phyloP scores from a whole-genome alignment of 2,113 vertebrate genomes.

The Petrocephalus zakoni region DNA sequence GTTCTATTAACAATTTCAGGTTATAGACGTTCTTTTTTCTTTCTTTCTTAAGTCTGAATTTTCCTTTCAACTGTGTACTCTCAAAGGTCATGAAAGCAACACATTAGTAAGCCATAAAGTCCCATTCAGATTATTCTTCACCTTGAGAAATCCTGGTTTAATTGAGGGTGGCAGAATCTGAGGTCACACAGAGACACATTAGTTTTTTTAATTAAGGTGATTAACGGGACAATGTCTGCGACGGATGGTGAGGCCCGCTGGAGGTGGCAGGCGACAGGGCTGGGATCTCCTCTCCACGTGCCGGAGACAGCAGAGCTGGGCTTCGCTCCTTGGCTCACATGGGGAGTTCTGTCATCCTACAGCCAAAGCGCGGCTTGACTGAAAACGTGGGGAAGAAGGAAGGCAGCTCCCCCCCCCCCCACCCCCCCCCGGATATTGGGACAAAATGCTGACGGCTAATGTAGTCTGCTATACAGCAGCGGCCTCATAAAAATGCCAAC shows the following conservation, averaged over 20 bases:
- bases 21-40: background rate
- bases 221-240: background rate
- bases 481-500: background rate
- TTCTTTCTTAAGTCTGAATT: background rate
- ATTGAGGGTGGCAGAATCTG: background rate
- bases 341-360: background rate
- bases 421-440: background rate
- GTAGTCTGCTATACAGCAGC: background rate
- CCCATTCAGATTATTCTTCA: background rate
- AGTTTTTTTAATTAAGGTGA: conserved; percentile 1
- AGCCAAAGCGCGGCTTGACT: background rate
- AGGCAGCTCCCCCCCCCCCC: background rate
- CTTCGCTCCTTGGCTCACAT: background rate
- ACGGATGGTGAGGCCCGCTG: background rate
- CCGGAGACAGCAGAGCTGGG: background rate
- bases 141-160: background rate
- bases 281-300: background rate
- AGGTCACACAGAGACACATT: background rate
- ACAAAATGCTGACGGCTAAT: conserved; percentile 1
- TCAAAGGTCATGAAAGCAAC: background rate
- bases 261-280: background rate
- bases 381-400: background rate
- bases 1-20: background rate
- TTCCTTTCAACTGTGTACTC: background rate
- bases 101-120: background rate